Conservation (phyloP, 2,113 vertebrate genomes). For the Paralichthys olivaceus region DNA sequence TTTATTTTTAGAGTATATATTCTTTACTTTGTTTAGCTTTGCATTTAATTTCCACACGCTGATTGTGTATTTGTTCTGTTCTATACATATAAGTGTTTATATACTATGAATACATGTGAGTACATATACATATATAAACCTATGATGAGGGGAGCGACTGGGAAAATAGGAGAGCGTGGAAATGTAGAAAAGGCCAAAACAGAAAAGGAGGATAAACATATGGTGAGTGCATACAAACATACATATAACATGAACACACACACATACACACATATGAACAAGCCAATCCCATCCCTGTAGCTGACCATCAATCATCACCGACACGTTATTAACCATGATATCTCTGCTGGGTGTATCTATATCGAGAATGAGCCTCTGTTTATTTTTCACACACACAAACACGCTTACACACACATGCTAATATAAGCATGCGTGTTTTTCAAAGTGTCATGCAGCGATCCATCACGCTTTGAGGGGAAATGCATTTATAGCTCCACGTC, state of each 20-base stretch:
- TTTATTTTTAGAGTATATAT: background rate
- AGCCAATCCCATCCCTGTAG: slow-evolving; percentile 50
- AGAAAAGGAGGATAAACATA: slow-evolving; percentile 16
- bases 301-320: slow-evolving; percentile 77
- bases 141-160: background rate
- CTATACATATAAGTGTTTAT: background rate
- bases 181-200: background rate
- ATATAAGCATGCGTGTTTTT: slow-evolving; percentile 36
- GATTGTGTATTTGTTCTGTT: too few species aligned
- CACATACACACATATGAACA: slow-evolving; percentile 43
- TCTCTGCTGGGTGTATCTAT: slow-evolving; percentile 66
- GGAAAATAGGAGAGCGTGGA: background rate
- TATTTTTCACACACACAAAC: slow-evolving; percentile 35
- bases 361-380: slow-evolving; percentile 57
- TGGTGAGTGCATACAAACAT: slow-evolving; percentile 30
- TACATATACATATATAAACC: background rate
- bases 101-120: background rate
- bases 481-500: slow-evolving; percentile 40
- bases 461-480: slow-evolving; percentile 50
- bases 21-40: background rate
- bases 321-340: slow-evolving; percentile 79
- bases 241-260: slow-evolving; percentile 34
- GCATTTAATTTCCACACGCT: too few species aligned
- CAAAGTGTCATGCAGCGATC: slow-evolving; percentile 34
- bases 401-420: slow-evolving; percentile 27